Conservation (phyloP, 2,797 vertebrate genomes). For the Bufotes viridis region DNA sequence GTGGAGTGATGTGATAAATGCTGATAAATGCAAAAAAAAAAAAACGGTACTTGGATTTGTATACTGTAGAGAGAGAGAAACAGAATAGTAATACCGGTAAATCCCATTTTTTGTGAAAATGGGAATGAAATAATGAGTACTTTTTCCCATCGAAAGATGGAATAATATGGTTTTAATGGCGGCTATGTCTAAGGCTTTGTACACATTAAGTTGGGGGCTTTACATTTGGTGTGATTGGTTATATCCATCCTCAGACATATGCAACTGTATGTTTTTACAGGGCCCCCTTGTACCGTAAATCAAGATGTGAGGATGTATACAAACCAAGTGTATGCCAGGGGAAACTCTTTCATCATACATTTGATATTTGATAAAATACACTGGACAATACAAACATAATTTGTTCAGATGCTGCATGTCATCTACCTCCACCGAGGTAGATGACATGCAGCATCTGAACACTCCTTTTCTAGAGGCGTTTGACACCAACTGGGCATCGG, state of each 20-base stretch:
- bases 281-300: no score
- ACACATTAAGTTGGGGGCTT: background rate
- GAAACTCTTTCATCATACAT: no score
- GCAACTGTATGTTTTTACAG: no score
- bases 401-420: background rate
- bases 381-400: background rate
- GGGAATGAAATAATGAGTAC: background rate
- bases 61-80: background rate
- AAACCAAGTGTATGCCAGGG: no score
- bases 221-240: background rate
- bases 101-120: background rate
- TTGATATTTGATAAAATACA: no score
- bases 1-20: background rate
- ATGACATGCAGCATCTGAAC: background rate
- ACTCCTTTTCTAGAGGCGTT: background rate
- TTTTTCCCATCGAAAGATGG: background rate
- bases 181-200: background rate
- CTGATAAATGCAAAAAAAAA: constrained; percentile 10
- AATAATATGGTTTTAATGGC: background rate
- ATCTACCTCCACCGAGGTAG: background rate
- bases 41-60: background rate
- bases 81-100: background rate
- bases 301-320: no score
- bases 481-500: background rate
- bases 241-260: no score